Evolutionary conservation across 1,140 invertebrate species (phyloP).

Genomic region (Drosophila varians): DNA sequence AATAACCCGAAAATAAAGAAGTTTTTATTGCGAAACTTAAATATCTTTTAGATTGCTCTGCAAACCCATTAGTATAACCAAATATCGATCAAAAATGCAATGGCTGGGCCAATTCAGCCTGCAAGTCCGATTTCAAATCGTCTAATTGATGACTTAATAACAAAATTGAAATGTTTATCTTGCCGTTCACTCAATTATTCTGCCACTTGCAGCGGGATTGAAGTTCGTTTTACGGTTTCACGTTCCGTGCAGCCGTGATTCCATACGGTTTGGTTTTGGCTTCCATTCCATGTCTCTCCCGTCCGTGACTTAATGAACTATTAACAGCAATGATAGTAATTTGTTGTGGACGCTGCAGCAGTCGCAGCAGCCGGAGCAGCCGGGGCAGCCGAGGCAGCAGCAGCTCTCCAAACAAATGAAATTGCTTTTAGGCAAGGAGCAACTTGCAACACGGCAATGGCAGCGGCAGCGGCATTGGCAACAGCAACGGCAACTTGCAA

Average conservation of each 20-base stretch:
- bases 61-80: constrained; percentile 9
- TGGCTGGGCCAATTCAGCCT: constrained; percentile 10
- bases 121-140: constrained; percentile 27
- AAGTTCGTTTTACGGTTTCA: constrained; percentile 63
- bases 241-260: constrained; percentile 54
- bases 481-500: constrained; percentile 9
- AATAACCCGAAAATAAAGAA: constrained; percentile 17
- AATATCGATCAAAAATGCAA: constrained; percentile 11
- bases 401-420: constrained; percentile 61
- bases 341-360: constrained; percentile 58
- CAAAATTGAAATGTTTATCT: constrained; percentile 80
- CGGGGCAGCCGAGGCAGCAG: constrained; percentile 11
- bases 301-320: constrained; percentile 82
- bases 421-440: constrained; percentile 64
- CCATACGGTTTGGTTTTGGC: constrained; percentile 34
- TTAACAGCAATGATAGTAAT: constrained; percentile 82
- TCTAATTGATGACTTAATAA: constrained; percentile 81
- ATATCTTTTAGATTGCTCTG: constrained; percentile 3
- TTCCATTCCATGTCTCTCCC: constrained; percentile 42
- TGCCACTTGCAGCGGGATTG: constrained; percentile 59
- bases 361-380: constrained; percentile 24
- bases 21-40: constrained; percentile 21
- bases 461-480: too few relatives aligned
- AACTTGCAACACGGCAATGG: too few relatives aligned
- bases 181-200: constrained; percentile 80